These are phyloP conservation scores for Scalopus aquaticus DNA, from an alignment of 2,113 vertebrate species.

Conservation along the genomic window DNA sequence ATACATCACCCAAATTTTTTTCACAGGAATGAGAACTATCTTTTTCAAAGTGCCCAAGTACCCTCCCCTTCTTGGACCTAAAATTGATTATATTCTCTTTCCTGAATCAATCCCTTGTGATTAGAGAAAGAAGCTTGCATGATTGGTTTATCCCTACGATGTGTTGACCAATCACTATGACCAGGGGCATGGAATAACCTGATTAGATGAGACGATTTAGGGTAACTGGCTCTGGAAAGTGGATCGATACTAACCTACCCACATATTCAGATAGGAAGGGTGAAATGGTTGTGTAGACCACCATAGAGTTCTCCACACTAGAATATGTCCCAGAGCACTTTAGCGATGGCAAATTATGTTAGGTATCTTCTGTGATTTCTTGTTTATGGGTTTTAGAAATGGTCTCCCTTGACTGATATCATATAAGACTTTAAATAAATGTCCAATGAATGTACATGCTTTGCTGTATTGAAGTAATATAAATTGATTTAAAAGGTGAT, in stretches of 20 bases:
- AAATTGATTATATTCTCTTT: not conserved
- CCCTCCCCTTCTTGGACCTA: not conserved
- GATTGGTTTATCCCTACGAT: not conserved
- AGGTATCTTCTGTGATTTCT: not conserved
- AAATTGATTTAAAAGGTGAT: not conserved
- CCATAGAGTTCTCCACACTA: not conserved
- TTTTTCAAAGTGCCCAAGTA: not conserved
- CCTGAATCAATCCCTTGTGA: not conserved
- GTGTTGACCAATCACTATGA: not conserved
- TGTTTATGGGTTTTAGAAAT: not conserved
- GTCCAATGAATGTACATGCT: not conserved
- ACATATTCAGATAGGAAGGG: not conserved
- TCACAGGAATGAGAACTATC: not conserved
- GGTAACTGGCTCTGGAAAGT: not conserved
- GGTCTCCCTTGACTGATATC: not conserved
- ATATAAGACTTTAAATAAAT: not conserved
- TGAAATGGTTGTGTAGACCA: not conserved
- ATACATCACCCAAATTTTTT: not conserved
- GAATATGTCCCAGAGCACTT: not conserved
- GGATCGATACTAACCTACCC: not conserved
- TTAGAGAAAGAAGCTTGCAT: not conserved
- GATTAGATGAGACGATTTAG: not conserved
- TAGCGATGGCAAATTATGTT: not conserved
- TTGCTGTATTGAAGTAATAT: not conserved
- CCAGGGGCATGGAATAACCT: not conserved